These are phyloP conservation scores for Erynnis tages DNA, from an alignment of 2,888 invertebrate species.

Conservation along the genomic window DNA sequence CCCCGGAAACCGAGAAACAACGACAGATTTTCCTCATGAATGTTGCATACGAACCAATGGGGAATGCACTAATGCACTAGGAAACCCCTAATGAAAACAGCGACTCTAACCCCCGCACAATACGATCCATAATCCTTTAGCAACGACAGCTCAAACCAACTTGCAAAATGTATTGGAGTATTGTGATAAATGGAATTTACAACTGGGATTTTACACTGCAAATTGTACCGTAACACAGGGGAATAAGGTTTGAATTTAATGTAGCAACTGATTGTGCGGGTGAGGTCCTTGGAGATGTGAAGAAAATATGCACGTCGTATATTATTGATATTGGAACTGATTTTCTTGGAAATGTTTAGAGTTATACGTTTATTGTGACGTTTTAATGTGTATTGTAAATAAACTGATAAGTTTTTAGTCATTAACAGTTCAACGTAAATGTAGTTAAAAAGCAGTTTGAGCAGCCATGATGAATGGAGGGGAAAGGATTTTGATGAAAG, in stretches of 20 bases:
- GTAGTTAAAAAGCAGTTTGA: no score
- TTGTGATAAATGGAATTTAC: constrained; percentile 22
- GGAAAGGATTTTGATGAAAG: no score
- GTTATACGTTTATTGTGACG: no score
- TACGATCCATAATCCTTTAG: constrained; percentile 8
- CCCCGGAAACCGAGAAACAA: constrained; percentile 14
- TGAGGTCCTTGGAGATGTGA: background rate
- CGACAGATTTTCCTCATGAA: constrained; percentile 23
- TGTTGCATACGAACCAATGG: constrained; percentile 21
- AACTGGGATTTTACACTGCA: background rate
- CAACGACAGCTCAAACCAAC: background rate
- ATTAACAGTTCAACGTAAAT: no score
- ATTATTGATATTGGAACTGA: no score
- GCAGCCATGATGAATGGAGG: no score
- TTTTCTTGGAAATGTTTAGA: no score
- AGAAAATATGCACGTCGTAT: background rate
- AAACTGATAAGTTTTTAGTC: no score
- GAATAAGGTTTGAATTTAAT: background rate
- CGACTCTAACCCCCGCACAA: constrained; percentile 1
- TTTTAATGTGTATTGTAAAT: no score
- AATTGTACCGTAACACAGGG: constrained; percentile 4
- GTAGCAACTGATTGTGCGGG: background rate
- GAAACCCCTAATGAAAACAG: constrained; percentile 19
- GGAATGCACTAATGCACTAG: constrained; percentile 13
- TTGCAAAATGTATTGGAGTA: constrained; percentile 21